phyloP scores from a whole-genome alignment of 2,888 invertebrate genomes.

The Lasioglossum oenotherae region DNA sequence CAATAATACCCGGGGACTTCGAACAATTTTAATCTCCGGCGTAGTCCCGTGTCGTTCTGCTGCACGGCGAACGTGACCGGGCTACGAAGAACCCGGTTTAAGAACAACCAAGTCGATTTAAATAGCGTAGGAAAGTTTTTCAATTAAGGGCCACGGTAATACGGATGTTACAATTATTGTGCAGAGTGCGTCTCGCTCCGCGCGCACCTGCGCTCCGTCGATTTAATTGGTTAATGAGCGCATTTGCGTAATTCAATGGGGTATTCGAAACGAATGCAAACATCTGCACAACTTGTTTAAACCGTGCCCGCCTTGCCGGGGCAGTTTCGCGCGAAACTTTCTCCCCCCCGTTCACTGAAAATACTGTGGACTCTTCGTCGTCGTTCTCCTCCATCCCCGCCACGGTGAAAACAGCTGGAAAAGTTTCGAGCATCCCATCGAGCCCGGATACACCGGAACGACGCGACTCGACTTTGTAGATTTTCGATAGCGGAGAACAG shows the following conservation, averaged over 20 bases:
- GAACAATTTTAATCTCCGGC: not conserved
- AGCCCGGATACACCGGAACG: not conserved
- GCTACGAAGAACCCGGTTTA: not conserved
- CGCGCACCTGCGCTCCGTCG: constrained; percentile 13
- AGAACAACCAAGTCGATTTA: constrained; percentile 5
- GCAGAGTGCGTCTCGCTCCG: not conserved
- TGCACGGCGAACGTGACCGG: not conserved
- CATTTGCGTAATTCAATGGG: constrained; percentile 41
- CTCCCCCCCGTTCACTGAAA: not conserved
- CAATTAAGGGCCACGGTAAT: constrained; percentile 26
- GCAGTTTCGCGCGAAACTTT: not conserved
- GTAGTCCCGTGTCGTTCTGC: not conserved
- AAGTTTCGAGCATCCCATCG: not conserved
- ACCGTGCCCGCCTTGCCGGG: not conserved
- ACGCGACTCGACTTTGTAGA: not conserved
- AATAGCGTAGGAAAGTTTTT: not conserved
- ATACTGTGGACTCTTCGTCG: not conserved
- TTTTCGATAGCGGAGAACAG: not conserved
- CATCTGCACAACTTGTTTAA: not conserved
- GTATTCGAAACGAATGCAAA: not conserved
- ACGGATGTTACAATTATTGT: constrained; percentile 38
- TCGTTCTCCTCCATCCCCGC: too few species aligned
- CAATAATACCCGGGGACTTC: not conserved
- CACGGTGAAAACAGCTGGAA: not conserved
- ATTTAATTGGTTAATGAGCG: constrained; percentile 50